Evolutionary conservation across 2,797 vertebrate species (phyloP).

Genomic region (Smutsia gigantea): DNA sequence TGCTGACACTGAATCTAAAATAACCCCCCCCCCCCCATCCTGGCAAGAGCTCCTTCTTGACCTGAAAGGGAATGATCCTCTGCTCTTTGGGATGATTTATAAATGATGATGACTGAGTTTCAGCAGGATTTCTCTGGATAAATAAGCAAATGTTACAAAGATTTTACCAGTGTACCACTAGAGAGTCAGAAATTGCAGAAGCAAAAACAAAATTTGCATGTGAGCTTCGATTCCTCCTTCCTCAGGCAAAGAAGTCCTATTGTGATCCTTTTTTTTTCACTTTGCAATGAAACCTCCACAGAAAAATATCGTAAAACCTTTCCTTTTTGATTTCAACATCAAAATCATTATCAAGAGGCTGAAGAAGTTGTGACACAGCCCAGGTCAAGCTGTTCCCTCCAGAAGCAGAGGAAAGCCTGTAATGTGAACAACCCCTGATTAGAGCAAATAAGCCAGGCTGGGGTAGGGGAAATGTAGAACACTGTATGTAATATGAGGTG

Average conservation of each 20-base stretch:
- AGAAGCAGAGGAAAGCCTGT: constrained; percentile 44
- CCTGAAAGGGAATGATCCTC: not conserved
- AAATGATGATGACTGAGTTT: not conserved
- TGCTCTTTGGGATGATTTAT: not conserved
- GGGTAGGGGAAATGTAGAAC: constrained; percentile 28
- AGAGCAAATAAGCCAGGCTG: constrained; percentile 61
- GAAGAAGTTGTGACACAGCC: constrained; percentile 50
- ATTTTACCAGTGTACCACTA: not conserved
- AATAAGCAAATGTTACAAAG: not conserved
- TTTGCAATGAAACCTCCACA: not conserved
- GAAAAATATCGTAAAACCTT: not conserved
- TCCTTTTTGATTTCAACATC: constrained; percentile 25
- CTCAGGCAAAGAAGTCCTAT: not conserved
- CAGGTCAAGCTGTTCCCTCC: constrained; percentile 81
- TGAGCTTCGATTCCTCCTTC: not conserved
- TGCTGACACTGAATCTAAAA: not conserved
- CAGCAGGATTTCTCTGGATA: not conserved
- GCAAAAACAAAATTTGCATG: not conserved
- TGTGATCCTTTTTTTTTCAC: not conserved
- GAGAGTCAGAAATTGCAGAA: not conserved
- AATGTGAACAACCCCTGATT: constrained; percentile 61
- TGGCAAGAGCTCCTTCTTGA: not conserved
- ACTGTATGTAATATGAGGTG: not conserved
- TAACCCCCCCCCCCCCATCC: not conserved
- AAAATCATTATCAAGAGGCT: constrained; percentile 67